Percentiles rank a stretch among this genome's conserved stretches.
Evolutionary conservation across 2,888 invertebrate species (phyloP).

Genomic region (Tenodera sinensis): DNA sequence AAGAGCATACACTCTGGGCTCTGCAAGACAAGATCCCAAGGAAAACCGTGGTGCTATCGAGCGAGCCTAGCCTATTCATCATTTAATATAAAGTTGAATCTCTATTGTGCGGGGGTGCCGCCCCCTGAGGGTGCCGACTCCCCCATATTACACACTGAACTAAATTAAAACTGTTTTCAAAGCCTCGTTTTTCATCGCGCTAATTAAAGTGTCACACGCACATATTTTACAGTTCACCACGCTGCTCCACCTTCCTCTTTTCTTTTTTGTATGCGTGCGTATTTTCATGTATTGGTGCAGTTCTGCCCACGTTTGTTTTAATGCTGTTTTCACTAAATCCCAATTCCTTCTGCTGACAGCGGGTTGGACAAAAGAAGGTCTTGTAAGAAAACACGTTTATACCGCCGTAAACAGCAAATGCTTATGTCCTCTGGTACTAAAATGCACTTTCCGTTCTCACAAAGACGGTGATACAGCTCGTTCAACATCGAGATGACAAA

Average conservation of each 20-base stretch:
- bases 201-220: constrained; percentile 45
- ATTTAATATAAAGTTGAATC: neutral
- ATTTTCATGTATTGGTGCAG: neutral
- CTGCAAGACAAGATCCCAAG: neutral
- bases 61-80: neutral
- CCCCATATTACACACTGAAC: constrained; percentile 34
- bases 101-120: neutral
- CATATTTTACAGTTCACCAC: constrained; percentile 42
- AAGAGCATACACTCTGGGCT: neutral
- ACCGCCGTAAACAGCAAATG: neutral
- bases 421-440: neutral
- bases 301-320: neutral
- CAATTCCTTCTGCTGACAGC: neutral
- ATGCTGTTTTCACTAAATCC: neutral
- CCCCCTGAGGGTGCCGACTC: neutral
- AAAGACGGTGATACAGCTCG: too few relatives aligned
- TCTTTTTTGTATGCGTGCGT: neutral
- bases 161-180: constrained; percentile 45
- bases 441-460: neutral
- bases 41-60: neutral
- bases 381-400: neutral
- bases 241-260: neutral
- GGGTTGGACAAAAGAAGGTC: neutral
- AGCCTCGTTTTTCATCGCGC: constrained; percentile 45
- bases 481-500: too few relatives aligned